Base-by-base conservation (phyloP, 2,113 vertebrate species). In the Tonatia bakeri region DNA sequence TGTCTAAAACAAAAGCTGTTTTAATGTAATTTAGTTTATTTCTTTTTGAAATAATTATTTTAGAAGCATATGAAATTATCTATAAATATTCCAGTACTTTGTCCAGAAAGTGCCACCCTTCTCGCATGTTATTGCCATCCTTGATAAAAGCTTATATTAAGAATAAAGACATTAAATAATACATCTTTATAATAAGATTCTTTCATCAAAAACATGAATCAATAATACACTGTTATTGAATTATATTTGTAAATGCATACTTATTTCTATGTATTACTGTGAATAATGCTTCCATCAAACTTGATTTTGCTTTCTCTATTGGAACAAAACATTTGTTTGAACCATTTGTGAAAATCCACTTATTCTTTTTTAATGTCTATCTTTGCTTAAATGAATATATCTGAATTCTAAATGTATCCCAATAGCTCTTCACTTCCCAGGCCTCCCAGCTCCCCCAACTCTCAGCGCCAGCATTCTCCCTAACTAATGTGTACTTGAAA, bases 11-110 rank as follows among this genome's bases (percentile, higher is more conserved):
- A 84, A 87, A 84, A 59, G 5, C 7, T 67, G 31, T 65, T 96
- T 95, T 64, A 80, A 90, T 73, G 1, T 28, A 77, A 31, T 87
- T 90, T 33, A 56, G 3, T 75, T 54, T 89, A 89, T 96, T 81
- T 92, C 28, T 56, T 92, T 52, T 96, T 92, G 65, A 94, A 92
- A 79, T 95, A 70, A n/a, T 92, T 87, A 36, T 36, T 95, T 64
- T 82, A 59, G 31, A 77, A 65, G 13, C n/a, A 31, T 54, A 40
- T 82, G 10, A 94, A 90, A 67, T 87, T 94, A 52, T 59, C 33
- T 79, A 16, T 87, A 94, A 94, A 33, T 90, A 85, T 81, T 61
- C 76, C 36, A 67, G 9, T 59, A 47, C 4, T 95, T 70, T 90
- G 5, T 77, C 38, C 7, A 50, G 24, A 91, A 85, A 70, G 4